These are phyloP conservation scores for Hypena proboscidalis DNA, from an alignment of 2,888 invertebrate species.

Conservation along the genomic window DNA sequence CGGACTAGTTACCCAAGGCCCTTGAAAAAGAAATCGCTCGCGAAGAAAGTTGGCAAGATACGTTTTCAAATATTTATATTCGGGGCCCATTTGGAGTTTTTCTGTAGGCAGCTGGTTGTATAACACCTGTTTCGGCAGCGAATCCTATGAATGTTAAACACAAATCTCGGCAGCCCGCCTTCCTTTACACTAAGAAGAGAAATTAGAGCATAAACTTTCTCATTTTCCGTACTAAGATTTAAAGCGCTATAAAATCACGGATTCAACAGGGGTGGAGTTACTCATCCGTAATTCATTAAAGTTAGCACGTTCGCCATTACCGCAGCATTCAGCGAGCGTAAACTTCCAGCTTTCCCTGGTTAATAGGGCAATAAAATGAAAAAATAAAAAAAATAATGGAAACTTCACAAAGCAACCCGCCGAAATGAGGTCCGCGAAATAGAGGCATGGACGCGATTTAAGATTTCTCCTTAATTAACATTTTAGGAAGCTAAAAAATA, in stretches of 20 bases:
- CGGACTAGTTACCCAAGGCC: too few species aligned
- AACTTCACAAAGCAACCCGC: conserved; percentile 49
- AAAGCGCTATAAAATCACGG: conserved; percentile 74
- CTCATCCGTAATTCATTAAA: conserved; percentile 82
- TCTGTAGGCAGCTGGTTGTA: too few species aligned
- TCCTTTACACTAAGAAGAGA: conserved; percentile 42
- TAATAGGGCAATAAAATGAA: conserved; percentile 78
- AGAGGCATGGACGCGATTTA: conserved; percentile 45
- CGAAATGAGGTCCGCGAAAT: conserved; percentile 40
- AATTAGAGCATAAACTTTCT: conserved; percentile 66
- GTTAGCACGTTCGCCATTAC: conserved; percentile 75
- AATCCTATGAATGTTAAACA: conserved; percentile 3
- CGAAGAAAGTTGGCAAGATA: background rate
- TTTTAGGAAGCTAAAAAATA: conserved; percentile 47
- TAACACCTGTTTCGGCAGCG: background rate
- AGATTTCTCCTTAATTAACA: conserved; percentile 64
- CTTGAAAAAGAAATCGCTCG: too few species aligned
- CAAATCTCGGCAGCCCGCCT: conserved; percentile 9
- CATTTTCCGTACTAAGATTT: conserved; percentile 70
- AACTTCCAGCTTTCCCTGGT: conserved; percentile 64
- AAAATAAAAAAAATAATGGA: conserved; percentile 62
- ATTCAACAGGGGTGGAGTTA: conserved; percentile 70
- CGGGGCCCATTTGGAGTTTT: background rate
- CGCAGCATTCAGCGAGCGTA: conserved; percentile 64
- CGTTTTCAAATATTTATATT: background rate